Conservation (phyloP, 2,113 vertebrate species). For the Tyrannus savana region DNA sequence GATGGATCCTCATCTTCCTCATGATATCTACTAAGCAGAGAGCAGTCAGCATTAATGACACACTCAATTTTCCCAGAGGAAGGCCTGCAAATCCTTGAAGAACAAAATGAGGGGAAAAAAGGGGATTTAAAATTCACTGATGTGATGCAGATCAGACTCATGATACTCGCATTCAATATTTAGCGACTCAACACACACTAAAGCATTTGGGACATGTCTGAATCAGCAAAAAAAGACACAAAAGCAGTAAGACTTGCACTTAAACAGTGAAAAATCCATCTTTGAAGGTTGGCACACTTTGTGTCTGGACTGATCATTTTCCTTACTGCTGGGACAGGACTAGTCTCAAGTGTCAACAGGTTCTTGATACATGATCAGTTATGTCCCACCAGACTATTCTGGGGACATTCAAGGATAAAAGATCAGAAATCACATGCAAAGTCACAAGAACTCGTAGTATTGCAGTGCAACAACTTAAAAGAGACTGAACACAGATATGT, state of each 20-base stretch:
- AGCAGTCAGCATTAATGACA: neutral
- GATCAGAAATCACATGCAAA: slow-evolving; percentile 13
- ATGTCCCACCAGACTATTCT: neutral
- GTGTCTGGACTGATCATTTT: neutral
- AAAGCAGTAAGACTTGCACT: neutral
- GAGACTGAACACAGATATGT: neutral
- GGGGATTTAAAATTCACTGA: neutral
- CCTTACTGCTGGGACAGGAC: neutral
- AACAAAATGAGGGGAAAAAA: neutral
- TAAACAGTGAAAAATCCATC: neutral
- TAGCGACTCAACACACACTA: neutral
- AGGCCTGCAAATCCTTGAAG: neutral
- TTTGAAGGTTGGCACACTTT: neutral
- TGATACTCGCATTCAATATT: neutral
- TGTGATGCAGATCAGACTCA: neutral
- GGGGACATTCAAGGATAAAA: neutral
- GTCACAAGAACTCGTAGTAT: neutral
- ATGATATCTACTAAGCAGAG: neutral
- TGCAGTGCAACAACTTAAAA: neutral
- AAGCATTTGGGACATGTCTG: neutral
- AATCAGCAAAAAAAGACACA: neutral
- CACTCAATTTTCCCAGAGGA: neutral
- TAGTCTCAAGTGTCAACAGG: slow-evolving; percentile 30
- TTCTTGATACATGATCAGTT: slow-evolving; percentile 1
- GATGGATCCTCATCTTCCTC: neutral